phyloP scores from a whole-genome alignment of 2,888 invertebrate genomes.

The Buathra laborator region DNA sequence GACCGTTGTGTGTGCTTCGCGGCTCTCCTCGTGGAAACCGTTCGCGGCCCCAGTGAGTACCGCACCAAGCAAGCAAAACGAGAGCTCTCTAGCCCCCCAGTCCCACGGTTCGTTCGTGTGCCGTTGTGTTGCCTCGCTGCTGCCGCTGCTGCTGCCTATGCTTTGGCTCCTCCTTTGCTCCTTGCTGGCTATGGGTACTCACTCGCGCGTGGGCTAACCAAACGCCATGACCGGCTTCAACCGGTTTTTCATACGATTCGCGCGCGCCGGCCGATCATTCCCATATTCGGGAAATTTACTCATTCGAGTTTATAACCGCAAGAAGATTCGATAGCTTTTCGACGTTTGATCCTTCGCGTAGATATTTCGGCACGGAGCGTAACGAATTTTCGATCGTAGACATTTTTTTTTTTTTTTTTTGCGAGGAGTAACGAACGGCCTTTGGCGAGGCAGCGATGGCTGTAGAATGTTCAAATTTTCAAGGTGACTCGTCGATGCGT shows the following conservation, averaged over 20 bases:
- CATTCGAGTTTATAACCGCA: slow-evolving; percentile 37
- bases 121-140: neutral
- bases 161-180: slow-evolving; percentile 43
- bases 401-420: neutral
- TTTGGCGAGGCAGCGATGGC: neutral
- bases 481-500: neutral
- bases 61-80: slow-evolving; percentile 31
- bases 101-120: slow-evolving; percentile 46
- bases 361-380: neutral
- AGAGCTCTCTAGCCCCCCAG: slow-evolving; percentile 18
- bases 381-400: neutral
- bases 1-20: slow-evolving; percentile 23
- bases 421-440: neutral
- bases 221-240: slow-evolving; percentile 74
- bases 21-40: slow-evolving; percentile 43
- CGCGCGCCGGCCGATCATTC: slow-evolving; percentile 65
- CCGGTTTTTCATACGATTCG: slow-evolving; percentile 75
- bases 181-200: slow-evolving; percentile 42
- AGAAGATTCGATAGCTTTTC: neutral
- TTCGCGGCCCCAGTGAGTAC: slow-evolving; percentile 30
- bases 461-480: neutral
- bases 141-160: slow-evolving; percentile 45
- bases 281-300: slow-evolving; percentile 77
- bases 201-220: slow-evolving; percentile 72
- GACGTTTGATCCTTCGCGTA: neutral